Evolutionary conservation across 2,888 invertebrate genomes (phyloP).

Genomic region (Synanthedon vespiformis): DNA sequence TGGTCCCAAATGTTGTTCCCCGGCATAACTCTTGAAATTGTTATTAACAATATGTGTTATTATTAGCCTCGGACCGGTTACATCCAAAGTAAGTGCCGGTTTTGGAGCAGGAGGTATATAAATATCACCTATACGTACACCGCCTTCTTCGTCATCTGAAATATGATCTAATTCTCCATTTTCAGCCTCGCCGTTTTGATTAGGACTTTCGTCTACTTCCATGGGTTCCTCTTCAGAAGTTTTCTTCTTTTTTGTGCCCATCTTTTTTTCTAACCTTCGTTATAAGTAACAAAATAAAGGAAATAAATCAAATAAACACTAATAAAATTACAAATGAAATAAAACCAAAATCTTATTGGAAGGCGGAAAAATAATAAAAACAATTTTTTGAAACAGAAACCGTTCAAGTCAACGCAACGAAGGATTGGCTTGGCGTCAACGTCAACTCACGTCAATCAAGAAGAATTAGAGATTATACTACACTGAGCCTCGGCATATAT

Average conservation of each 20-base stretch:
- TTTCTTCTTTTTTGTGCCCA: slow-evolving; percentile 32
- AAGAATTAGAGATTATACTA: no score
- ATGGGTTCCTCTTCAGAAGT: slow-evolving; percentile 36
- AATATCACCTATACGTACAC: slow-evolving; percentile 81
- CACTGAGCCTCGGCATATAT: no score
- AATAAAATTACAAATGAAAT: no score
- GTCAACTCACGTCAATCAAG: no score
- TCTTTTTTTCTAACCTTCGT: no score
- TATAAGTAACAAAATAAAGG: no score
- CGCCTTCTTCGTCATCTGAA: slow-evolving; percentile 76
- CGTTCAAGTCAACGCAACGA: no score
- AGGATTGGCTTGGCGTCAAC: no score
- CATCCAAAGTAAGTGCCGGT: slow-evolving; percentile 77
- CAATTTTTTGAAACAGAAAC: no score
- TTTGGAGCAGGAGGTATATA: slow-evolving; percentile 85
- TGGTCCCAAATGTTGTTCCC: slow-evolving; percentile 85
- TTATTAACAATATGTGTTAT: slow-evolving; percentile 91
- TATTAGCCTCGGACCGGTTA: slow-evolving; percentile 85
- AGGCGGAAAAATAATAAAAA: no score
- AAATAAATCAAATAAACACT: no score
- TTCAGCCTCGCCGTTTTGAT: slow-evolving; percentile 8
- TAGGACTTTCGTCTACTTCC: slow-evolving; percentile 42
- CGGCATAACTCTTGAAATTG: slow-evolving; percentile 98
- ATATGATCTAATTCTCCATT: slow-evolving; percentile 50
- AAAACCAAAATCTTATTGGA: no score